Evolutionary conservation across 2,113 vertebrate species (phyloP), one percentile per base, ranked within the genome.

Genomic region (Cyprinodon tularosa): DNA sequence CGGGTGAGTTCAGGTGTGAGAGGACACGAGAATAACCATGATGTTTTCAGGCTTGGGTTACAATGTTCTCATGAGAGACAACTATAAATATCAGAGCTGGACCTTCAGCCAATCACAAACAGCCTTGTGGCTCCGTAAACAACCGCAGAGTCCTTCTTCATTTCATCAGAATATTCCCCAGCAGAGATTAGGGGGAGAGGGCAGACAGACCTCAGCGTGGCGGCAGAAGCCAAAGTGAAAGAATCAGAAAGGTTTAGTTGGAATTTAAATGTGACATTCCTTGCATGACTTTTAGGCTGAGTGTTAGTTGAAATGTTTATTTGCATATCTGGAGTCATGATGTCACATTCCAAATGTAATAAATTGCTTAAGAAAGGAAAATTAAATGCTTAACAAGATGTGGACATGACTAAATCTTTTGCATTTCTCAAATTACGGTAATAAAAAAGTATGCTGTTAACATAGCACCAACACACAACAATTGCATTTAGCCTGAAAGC

Each of bases 21-120:
- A 0, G 42, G 38, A 12, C 66, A 76, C 88, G 63, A 80, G 81
- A 91, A 90, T 90, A 91, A 82, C 91, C 81, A 48, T 14, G 45
- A 79, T 72, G 73, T 78, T 82, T 68, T 63, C 5, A 44, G 80
- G 62, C 68, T 93, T 85, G 84, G 63, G 85, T 93, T 93, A 91
- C 92, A 90, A 68, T 72, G 76, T 68, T 88, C 82, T 81, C 60
- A 86, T 87, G 80, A 72, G 57, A 76, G 72, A 15, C 53, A 42
- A 77, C 89, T 92, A 91, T 92, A 91, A 93, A 93, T 93, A 92
- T 72, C 74, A 74, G 69, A 68, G 74, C 42, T 47, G 76, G 60
- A 76, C 75, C 53, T 36, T 45, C 63, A 68, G 72, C 82, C 85
- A 83, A 79, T 82, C 74, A 69, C 12, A 53, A 66, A n/a, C 36